Conservation (phyloP, 1,140 invertebrate genomes). For the Anastatus disparis region DNA sequence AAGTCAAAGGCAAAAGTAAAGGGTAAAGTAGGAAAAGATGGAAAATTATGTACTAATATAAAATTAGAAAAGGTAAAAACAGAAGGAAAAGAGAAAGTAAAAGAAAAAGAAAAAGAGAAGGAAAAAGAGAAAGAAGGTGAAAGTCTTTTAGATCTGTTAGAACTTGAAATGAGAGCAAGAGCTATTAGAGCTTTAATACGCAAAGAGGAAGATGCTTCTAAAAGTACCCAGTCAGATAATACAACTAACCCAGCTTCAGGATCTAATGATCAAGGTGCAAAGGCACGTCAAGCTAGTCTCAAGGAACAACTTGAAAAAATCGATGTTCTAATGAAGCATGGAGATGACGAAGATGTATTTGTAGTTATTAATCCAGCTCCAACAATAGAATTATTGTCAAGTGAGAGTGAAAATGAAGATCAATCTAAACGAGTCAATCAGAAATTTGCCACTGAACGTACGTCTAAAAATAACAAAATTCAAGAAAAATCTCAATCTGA, state of each 20-base stretch:
- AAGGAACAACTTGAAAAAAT: conserved; percentile 52
- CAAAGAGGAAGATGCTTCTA: conserved; percentile 60
- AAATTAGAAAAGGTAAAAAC: conserved; percentile 42
- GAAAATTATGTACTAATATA: conserved; percentile 40
- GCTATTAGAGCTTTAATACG: conserved; percentile 68
- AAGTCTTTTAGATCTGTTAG: conserved; percentile 66
- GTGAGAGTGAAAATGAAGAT: conserved; percentile 57
- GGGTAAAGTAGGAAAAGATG: conserved; percentile 31
- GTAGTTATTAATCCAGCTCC: conserved; percentile 62
- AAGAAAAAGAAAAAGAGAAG: conserved; percentile 49
- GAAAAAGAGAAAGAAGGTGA: conserved; percentile 64
- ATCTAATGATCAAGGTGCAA: conserved; percentile 37
- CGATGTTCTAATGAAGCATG: conserved; percentile 50
- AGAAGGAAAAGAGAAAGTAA: conserved; percentile 50
- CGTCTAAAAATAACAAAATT: conserved; percentile 30
- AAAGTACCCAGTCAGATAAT: conserved; percentile 5
- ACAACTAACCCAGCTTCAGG: conserved; percentile 12
- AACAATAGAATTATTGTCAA: conserved; percentile 61
- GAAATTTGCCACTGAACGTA: conserved; percentile 47
- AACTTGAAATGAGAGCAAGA: conserved; percentile 69
- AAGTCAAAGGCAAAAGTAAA: conserved; percentile 42
- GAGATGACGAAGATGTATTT: conserved; percentile 63
- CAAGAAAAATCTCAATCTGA: conserved; percentile 16
- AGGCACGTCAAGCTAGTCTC: conserved; percentile 44
- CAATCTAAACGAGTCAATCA: conserved; percentile 46